Conservation (phyloP, 37 sponge, comb jelly and placozoan genomes). For the Haliclona indistincta region DNA sequence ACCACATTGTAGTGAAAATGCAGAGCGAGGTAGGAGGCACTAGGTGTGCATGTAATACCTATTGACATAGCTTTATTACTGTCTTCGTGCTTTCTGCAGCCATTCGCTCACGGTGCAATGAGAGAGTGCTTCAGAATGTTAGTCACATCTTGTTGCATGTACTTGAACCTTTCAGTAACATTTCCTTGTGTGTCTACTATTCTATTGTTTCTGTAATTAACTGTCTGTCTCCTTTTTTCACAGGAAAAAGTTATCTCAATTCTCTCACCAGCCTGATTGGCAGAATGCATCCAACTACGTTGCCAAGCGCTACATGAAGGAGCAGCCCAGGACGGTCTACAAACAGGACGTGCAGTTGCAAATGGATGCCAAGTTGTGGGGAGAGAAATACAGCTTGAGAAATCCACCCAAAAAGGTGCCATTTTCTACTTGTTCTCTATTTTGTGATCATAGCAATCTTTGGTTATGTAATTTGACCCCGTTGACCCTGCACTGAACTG, state of each 20-base stretch:
- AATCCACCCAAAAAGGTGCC: slow-evolving; percentile 86
- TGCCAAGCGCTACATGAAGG: slow-evolving; percentile 84
- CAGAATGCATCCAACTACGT: slow-evolving; percentile 86
- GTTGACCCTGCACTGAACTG: too few species aligned
- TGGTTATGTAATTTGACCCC: too few species aligned
- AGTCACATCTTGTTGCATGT: too few species aligned
- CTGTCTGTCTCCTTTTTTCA: not conserved
- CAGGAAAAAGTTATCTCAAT: slow-evolving; percentile 92
- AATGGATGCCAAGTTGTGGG: slow-evolving; percentile 94
- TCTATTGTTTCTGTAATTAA: slow-evolving; percentile 3
- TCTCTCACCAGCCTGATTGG: slow-evolving; percentile 71
- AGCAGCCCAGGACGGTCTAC: slow-evolving; percentile 43
- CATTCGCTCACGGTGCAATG: slow-evolving; percentile 92
- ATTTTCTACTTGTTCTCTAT: too few species aligned
- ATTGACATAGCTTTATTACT: not conserved
- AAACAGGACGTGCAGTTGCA: slow-evolving; percentile 86
- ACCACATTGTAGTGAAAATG: slow-evolving; percentile 80
- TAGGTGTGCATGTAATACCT: not conserved
- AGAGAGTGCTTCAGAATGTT: slow-evolving; percentile 89
- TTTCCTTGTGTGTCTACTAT: not conserved
- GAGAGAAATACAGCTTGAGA: slow-evolving; percentile 78
- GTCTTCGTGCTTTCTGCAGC: slow-evolving; percentile 34
- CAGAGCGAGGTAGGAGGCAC: slow-evolving; percentile 55
- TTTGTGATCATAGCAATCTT: too few species aligned
- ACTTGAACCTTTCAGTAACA: too few species aligned